phyloP scores from a whole-genome alignment of 2,888 invertebrate species.

The Ectobius pallidus region DNA sequence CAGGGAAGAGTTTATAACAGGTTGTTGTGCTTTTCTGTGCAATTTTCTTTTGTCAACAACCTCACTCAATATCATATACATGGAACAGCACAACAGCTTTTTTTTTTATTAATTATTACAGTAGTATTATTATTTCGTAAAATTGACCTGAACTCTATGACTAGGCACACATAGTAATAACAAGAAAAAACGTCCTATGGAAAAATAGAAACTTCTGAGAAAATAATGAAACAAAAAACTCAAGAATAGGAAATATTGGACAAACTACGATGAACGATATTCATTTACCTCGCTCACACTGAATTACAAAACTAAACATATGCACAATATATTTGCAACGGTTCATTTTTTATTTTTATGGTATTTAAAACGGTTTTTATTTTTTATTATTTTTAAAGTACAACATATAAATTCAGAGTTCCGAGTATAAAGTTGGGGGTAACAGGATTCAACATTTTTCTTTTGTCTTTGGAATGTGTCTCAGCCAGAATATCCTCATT shows the following conservation, averaged over 20 bases:
- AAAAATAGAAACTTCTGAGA: conserved; percentile 60
- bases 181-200: conserved; percentile 63
- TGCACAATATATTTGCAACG: conserved; percentile 46
- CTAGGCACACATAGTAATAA: conserved; percentile 69
- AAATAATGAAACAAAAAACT: conserved; percentile 57
- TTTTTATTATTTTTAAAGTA: conserved; percentile 52
- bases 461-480: conserved; percentile 50
- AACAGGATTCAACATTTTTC: conserved; percentile 49
- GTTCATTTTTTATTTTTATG: conserved; percentile 51
- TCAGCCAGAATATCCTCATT: conserved; percentile 23
- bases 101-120: conserved; percentile 37
- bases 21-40: conserved; percentile 26
- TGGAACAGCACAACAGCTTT: conserved; percentile 54
- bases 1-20: conserved; percentile 23
- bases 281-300: conserved; percentile 42
- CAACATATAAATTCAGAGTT: conserved; percentile 54
- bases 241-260: conserved; percentile 47
- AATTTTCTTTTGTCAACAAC: no score
- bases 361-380: conserved; percentile 39
- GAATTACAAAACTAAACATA: conserved; percentile 47
- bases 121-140: conserved; percentile 51
- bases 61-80: conserved; percentile 51
- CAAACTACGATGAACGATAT: conserved; percentile 45
- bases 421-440: conserved; percentile 35
- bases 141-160: conserved; percentile 67